These are phyloP conservation scores for Lacerta agilis DNA, from an alignment of 2,797 vertebrate species.

Conservation along the genomic window DNA sequence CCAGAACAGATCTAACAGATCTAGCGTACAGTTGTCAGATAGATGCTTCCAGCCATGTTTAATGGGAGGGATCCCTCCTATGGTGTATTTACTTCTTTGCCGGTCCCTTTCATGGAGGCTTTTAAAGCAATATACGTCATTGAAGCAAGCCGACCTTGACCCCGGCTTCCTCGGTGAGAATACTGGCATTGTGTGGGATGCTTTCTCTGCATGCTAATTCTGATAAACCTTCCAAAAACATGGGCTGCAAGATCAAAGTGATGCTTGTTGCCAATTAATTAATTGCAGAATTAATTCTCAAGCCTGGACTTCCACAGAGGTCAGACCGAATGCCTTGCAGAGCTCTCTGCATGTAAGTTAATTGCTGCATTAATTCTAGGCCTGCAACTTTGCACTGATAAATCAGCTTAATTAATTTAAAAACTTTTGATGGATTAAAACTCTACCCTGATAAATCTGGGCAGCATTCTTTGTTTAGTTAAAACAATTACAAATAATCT, in stretches of 20 bases:
- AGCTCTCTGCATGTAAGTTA: background rate
- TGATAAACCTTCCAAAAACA: background rate
- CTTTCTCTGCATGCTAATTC: background rate
- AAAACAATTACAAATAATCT: too few relatives aligned
- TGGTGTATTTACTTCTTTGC: background rate
- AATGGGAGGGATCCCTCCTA: background rate
- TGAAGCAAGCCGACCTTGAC: background rate
- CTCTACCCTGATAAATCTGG: background rate
- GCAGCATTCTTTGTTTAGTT: background rate
- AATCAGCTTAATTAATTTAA: conserved; percentile 10
- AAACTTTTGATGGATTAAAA: background rate
- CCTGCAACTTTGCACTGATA: background rate
- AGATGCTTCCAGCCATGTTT: background rate
- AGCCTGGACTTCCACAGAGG: background rate
- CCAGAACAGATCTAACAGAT: background rate
- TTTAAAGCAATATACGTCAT: background rate
- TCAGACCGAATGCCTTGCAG: background rate
- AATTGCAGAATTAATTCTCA: conserved; percentile 4
- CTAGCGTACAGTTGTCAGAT: too few relatives aligned
- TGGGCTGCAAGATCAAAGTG: background rate
- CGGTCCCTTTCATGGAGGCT: background rate
- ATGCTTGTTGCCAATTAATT: conserved; percentile 16
- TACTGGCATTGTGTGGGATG: too few relatives aligned
- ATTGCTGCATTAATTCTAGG: background rate
- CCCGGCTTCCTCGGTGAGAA: background rate